These are phyloP conservation scores for Ostrea edulis DNA, from an alignment of 1,140 invertebrate genomes.

Conservation along the genomic window DNA sequence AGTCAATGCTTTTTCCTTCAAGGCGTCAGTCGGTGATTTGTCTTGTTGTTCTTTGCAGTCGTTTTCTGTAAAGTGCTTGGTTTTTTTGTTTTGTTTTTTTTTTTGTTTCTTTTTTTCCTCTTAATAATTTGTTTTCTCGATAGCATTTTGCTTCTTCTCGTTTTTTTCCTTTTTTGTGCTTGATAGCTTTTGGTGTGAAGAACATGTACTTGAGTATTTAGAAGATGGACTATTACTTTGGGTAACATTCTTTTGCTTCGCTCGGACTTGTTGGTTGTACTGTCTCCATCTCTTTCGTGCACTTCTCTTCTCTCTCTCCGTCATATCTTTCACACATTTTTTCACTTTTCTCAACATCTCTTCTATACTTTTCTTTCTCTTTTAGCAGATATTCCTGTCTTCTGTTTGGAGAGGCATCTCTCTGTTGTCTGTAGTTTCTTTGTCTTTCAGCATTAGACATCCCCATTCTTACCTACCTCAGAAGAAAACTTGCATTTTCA, in stretches of 20 bases:
- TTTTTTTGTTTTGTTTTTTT: constrained; percentile 24
- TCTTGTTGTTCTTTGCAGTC: neutral
- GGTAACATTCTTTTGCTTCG: neutral
- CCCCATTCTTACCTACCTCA: too few species aligned
- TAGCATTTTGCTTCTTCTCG: constrained; percentile 41
- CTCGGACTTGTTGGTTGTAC: neutral
- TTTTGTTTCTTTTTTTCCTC: too few species aligned
- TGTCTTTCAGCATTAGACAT: too few species aligned
- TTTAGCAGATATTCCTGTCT: too few species aligned
- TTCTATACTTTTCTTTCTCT: too few species aligned
- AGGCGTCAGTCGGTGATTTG: constrained; percentile 8
- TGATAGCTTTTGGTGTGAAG: neutral
- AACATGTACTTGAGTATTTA: too few species aligned
- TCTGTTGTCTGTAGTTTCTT: too few species aligned
- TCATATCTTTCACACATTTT: neutral
- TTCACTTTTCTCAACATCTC: neutral
- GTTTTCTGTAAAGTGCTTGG: constrained; percentile 31
- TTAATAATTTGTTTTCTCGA: constrained; percentile 20
- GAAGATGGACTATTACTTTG: neutral
- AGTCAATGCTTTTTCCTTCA: constrained; percentile 13
- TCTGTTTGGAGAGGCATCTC: too few species aligned
- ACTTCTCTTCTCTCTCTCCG: neutral
- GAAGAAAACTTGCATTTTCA: too few species aligned
- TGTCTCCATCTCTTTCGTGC: too few species aligned
- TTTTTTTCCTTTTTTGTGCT: constrained; percentile 44